These are phyloP conservation scores for Sarcophaga subvicina DNA, from an alignment of 2,888 invertebrate species.

Conservation along the genomic window DNA sequence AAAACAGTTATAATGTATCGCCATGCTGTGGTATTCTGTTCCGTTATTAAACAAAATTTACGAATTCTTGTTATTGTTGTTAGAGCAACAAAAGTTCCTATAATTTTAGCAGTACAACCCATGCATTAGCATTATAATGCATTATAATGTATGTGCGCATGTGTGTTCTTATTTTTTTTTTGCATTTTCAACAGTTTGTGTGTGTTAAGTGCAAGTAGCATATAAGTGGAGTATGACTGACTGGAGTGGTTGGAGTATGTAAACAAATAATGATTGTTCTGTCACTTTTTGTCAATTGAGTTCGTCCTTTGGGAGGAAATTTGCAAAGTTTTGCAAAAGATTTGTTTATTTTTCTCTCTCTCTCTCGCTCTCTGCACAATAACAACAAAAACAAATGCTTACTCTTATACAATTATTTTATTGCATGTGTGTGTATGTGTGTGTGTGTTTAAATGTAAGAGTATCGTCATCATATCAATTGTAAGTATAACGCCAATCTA, in stretches of 20 bases:
- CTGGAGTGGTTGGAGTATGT: conserved; percentile 35
- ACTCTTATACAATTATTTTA: not conserved
- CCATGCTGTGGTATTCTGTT: too few relatives aligned
- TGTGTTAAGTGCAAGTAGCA: too few relatives aligned
- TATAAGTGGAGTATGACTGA: not conserved
- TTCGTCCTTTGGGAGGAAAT: conserved; percentile 58
- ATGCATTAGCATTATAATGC: too few relatives aligned
- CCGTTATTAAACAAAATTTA: too few relatives aligned
- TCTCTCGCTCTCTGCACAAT: not conserved
- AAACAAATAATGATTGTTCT: conserved; percentile 68
- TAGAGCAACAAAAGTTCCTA: too few relatives aligned
- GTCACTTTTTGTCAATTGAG: conserved; percentile 66
- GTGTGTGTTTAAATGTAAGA: conserved; percentile 20
- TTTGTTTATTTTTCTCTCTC: conserved; percentile 51
- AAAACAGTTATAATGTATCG: too few relatives aligned
- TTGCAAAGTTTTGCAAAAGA: conserved; percentile 65
- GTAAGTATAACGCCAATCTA: conserved; percentile 17
- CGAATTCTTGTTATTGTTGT: too few relatives aligned
- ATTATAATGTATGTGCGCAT: too few relatives aligned
- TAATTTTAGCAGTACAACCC: too few relatives aligned
- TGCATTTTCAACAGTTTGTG: not conserved
- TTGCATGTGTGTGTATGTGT: not conserved
- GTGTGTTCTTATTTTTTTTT: not conserved
- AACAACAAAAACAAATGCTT: conserved; percentile 8
- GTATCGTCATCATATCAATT: conserved; percentile 42